Percentiles rank a stretch among this genome's conserved stretches.
These are phyloP conservation scores for Cyclargus thomasi DNA, from an alignment of 1,140 invertebrate genomes.

Conservation along the genomic window DNA sequence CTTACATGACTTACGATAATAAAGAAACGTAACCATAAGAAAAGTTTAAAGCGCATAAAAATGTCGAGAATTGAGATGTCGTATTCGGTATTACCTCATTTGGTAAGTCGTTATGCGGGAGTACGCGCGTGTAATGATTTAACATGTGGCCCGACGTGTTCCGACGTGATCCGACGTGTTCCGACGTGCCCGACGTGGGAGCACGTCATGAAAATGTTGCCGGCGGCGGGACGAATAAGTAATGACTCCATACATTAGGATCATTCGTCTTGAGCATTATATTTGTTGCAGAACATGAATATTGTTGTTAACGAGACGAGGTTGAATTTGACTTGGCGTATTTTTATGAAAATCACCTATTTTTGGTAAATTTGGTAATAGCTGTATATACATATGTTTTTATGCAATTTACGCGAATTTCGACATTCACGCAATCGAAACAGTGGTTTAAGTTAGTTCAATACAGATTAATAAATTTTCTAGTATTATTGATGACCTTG, in stretches of 20 bases:
- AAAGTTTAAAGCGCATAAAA: not conserved
- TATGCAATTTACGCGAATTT: no score
- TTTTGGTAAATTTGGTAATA: no score
- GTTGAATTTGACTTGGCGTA: not conserved
- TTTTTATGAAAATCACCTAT: no score
- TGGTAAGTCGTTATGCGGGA: not conserved
- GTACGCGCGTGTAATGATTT: not conserved
- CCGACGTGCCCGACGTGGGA: not conserved
- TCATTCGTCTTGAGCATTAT: constrained; percentile 18
- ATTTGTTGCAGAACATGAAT: constrained; percentile 1
- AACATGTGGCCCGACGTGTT: constrained; percentile 1
- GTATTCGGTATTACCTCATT: not conserved
- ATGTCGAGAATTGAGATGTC: not conserved
- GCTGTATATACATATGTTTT: no score
- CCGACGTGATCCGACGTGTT: not conserved
- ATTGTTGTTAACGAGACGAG: not conserved
- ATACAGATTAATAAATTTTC: no score
- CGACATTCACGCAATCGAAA: no score
- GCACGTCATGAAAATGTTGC: not conserved
- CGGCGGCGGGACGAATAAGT: constrained; percentile 17
- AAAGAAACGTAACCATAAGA: no score
- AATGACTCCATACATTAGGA: constrained; percentile 13
- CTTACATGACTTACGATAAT: no score
- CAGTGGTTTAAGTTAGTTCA: no score
- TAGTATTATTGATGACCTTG: no score